A percentile compares a stretch with the other conserved stretches of the same genome.
These are phyloP conservation scores for Parnassius mnemosyne DNA, from an alignment of 2,888 invertebrate species.

Conservation along the genomic window DNA sequence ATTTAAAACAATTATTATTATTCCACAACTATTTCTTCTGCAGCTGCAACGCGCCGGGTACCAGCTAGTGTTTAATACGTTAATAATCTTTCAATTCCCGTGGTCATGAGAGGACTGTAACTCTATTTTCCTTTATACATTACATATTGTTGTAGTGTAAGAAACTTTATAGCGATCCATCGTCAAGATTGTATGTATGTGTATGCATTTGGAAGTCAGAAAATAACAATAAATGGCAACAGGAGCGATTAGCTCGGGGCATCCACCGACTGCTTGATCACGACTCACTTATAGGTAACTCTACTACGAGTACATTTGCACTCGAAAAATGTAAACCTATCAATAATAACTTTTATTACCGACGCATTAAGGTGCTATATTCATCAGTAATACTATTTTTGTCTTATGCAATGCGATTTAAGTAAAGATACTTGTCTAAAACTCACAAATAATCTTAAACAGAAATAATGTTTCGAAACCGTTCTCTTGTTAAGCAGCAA, in stretches of 20 bases:
- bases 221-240: conserved; percentile 61
- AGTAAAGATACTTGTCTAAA: conserved; percentile 64
- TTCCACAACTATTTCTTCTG: too few species aligned
- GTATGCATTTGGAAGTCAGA: conserved; percentile 27
- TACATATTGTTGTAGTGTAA: too few species aligned
- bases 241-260: conserved; percentile 72
- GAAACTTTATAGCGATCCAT: background rate
- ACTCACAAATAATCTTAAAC: conserved; percentile 6
- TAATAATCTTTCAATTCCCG: too few species aligned
- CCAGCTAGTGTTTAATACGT: too few species aligned
- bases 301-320: conserved; percentile 49
- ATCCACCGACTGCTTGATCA: conserved; percentile 60
- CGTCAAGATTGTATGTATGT: conserved; percentile 8
- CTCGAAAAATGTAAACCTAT: conserved; percentile 39
- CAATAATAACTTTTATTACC: conserved; percentile 38
- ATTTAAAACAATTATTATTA: too few species aligned
- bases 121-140: too few species aligned
- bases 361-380: conserved; percentile 33
- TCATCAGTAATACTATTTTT: conserved; percentile 24
- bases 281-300: conserved; percentile 56
- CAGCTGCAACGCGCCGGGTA: too few species aligned
- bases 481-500: background rate
- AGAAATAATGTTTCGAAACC: conserved; percentile 4
- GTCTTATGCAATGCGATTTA: conserved; percentile 47
- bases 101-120: too few species aligned